phyloP scores from a whole-genome alignment of 2,113 vertebrate genomes.

The Micronisus gabar region DNA sequence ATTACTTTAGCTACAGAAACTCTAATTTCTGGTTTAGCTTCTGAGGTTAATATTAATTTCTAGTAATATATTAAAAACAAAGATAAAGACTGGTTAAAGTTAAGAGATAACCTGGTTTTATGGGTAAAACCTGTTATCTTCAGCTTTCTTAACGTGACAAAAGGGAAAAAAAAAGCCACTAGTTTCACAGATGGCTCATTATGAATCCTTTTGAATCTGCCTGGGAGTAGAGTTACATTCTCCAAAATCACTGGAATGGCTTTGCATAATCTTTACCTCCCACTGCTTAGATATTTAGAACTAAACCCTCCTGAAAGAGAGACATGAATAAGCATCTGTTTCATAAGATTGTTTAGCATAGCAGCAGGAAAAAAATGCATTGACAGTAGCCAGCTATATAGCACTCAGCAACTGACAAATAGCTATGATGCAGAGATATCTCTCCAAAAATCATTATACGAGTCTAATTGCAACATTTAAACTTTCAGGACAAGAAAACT shows the following conservation, averaged over 20 bases:
- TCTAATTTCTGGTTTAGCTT: not conserved
- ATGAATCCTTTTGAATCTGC: not conserved
- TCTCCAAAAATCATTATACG: not conserved
- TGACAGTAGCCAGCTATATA: not conserved
- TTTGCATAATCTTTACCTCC: not conserved
- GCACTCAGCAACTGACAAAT: not conserved
- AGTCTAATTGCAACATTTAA: not conserved
- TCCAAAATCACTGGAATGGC: not conserved
- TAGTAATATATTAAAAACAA: not conserved
- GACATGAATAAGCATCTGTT: not conserved
- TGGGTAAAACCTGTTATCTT: not conserved
- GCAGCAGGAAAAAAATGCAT: not conserved
- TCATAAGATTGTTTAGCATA: not conserved
- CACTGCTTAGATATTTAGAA: not conserved
- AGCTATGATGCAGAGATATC: not conserved
- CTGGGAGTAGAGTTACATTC: not conserved
- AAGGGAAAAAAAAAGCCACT: rapidly evolving
- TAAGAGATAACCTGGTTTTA: not conserved
- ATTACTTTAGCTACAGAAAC: not conserved
- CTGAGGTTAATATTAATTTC: not conserved
- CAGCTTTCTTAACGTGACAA: not conserved
- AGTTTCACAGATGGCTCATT: not conserved
- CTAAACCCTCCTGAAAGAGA: not conserved
- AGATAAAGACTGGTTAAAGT: not conserved
- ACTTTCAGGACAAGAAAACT: not conserved